Percentiles rank a stretch among this genome's conserved stretches.
phyloP scores from a whole-genome alignment of 2,113 vertebrate genomes.

The Alligator mississippiensis region DNA sequence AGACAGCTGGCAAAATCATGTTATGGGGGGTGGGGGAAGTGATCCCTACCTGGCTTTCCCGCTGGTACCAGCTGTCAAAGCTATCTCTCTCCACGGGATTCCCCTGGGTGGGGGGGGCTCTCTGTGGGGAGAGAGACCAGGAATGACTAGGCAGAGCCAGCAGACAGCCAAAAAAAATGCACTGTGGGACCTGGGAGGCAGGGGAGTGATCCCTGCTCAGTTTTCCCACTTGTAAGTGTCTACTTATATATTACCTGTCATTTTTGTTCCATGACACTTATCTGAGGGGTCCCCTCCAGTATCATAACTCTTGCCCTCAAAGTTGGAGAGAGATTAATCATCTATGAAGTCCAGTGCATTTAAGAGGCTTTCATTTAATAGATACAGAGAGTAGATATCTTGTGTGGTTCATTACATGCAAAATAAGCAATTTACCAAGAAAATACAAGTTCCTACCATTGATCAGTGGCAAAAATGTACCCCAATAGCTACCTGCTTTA shows the following conservation, averaged over 20 bases:
- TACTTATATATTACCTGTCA: background rate
- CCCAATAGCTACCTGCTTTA: background rate
- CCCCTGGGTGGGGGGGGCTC: no score
- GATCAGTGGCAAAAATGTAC: background rate
- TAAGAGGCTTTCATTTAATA: slow-evolving; percentile 14
- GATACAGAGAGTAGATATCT: background rate
- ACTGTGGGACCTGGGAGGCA: no score
- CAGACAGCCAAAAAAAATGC: no score
- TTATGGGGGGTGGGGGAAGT: no score
- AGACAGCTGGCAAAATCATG: no score
- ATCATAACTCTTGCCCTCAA: slow-evolving; percentile 3
- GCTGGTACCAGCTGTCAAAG: no score
- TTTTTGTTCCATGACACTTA: background rate
- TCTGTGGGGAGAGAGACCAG: no score
- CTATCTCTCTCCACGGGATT: no score
- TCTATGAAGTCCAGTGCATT: background rate
- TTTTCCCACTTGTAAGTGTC: background rate
- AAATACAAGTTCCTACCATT: background rate
- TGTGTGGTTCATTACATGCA: background rate
- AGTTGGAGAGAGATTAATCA: background rate
- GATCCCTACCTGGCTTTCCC: no score
- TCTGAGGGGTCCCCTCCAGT: background rate
- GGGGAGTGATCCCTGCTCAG: no score
- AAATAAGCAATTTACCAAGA: background rate
- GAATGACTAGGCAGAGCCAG: no score